These are phyloP conservation scores for Drosophila nebulosa DNA, from an alignment of 1,140 invertebrate genomes.

Conservation along the genomic window DNA sequence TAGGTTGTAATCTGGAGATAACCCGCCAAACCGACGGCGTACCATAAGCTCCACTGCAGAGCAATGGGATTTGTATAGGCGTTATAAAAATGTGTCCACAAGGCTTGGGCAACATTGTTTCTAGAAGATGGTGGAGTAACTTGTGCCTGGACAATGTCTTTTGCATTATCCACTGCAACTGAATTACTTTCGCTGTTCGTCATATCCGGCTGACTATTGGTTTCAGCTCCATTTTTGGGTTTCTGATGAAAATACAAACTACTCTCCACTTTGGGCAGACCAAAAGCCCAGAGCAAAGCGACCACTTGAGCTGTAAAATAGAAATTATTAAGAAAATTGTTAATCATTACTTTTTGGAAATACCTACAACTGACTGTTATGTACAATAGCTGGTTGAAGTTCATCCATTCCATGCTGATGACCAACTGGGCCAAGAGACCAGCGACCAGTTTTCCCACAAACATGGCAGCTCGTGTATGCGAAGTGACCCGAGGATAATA, in stretches of 20 bases:
- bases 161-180: not conserved
- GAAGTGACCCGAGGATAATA: slow-evolving; percentile 89
- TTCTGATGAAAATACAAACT: slow-evolving; percentile 90
- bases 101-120: slow-evolving; percentile 53
- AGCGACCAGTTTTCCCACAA: slow-evolving; percentile 86
- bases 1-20: slow-evolving; percentile 90
- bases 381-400: slow-evolving; percentile 87
- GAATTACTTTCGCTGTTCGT: not conserved
- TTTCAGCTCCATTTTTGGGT: not conserved
- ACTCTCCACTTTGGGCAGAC: slow-evolving; percentile 87
- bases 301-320: slow-evolving; percentile 84
- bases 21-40: slow-evolving; percentile 89
- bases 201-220: not conserved
- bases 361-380: slow-evolving; percentile 84
- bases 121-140: not conserved
- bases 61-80: slow-evolving; percentile 88
- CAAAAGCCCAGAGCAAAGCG: slow-evolving; percentile 88
- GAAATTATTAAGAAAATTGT: not conserved
- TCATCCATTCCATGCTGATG: slow-evolving; percentile 83
- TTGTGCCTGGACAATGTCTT: not conserved
- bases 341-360: not conserved
- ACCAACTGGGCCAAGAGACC: slow-evolving; percentile 85
- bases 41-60: slow-evolving; percentile 94
- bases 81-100: slow-evolving; percentile 87
- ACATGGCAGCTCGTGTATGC: slow-evolving; percentile 86